Evolutionary conservation across 2,113 vertebrate species (phyloP).

Genomic region (Todiramphus chloris): DNA sequence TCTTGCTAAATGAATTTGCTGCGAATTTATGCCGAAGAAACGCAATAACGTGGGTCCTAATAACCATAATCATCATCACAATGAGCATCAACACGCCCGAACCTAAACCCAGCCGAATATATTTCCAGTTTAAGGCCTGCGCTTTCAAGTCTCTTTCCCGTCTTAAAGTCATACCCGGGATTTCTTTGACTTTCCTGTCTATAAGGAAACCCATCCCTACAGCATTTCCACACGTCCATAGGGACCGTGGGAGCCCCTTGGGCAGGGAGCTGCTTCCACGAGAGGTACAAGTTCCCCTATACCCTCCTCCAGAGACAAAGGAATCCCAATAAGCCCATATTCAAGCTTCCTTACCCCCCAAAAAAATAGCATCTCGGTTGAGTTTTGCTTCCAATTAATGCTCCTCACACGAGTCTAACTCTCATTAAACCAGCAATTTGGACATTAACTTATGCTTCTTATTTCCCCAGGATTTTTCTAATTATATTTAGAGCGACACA

Average conservation of each 20-base stretch:
- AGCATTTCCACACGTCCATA: not conserved
- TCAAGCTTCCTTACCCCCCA: not conserved
- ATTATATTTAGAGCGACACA: not conserved
- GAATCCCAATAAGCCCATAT: not conserved
- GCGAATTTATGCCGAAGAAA: not conserved
- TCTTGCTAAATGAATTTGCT: not conserved
- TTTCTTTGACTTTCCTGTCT: not conserved
- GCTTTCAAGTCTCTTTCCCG: not conserved
- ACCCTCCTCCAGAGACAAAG: not conserved
- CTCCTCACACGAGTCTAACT: not conserved
- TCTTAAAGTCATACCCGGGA: not conserved
- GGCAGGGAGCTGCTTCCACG: not conserved
- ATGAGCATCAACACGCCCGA: not conserved
- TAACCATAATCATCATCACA: not conserved
- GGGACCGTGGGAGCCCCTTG: not conserved
- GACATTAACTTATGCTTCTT: not conserved
- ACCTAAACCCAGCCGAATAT: not conserved
- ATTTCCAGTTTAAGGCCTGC: not conserved
- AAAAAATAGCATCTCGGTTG: not conserved
- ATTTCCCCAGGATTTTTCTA: not conserved
- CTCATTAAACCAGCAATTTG: not conserved
- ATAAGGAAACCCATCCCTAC: not conserved
- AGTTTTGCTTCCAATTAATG: not conserved
- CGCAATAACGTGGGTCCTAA: not conserved
- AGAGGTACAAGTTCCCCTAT: rapidly evolving